Evolutionary conservation across 2,888 invertebrate genomes (phyloP).

Genomic region (Argynnis bischoffii): DNA sequence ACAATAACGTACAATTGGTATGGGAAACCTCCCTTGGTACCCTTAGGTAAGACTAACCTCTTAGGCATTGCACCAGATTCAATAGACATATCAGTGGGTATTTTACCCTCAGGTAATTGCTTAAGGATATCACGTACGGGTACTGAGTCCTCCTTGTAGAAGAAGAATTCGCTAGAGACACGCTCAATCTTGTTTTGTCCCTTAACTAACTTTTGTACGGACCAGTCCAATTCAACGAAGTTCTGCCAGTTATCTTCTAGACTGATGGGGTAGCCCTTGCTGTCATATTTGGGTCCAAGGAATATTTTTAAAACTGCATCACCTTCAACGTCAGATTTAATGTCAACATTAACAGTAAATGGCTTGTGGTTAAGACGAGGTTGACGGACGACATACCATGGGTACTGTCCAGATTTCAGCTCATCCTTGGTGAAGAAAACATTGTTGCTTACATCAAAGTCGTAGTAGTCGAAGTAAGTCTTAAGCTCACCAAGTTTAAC

Average conservation of each 20-base stretch:
- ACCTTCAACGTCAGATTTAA: slow-evolving; percentile 82
- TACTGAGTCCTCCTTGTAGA: slow-evolving; percentile 84
- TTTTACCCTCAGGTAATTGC: slow-evolving; percentile 76
- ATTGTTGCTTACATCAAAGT: slow-evolving; percentile 83
- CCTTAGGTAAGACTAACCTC: slow-evolving; percentile 87
- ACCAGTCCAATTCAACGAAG: slow-evolving; percentile 84
- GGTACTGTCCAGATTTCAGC: slow-evolving; percentile 58
- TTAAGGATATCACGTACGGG: slow-evolving; percentile 83
- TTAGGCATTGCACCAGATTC: slow-evolving; percentile 84
- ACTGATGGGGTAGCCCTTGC: slow-evolving; percentile 73
- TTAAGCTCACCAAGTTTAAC: slow-evolving; percentile 83
- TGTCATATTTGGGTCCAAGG: slow-evolving; percentile 87
- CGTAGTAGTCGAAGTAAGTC: slow-evolving; percentile 86
- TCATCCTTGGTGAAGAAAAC: slow-evolving; percentile 57
- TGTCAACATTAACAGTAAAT: slow-evolving; percentile 83
- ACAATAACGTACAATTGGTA: slow-evolving; percentile 85
- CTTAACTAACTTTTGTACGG: slow-evolving; percentile 79
- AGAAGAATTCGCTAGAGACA: slow-evolving; percentile 84
- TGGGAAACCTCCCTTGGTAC: slow-evolving; percentile 85
- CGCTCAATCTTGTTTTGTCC: slow-evolving; percentile 86
- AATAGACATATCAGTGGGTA: slow-evolving; percentile 79
- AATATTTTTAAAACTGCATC: slow-evolving; percentile 85
- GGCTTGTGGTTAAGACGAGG: slow-evolving; percentile 87
- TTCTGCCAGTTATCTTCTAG: slow-evolving; percentile 82
- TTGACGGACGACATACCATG: slow-evolving; percentile 83